phyloP scores from a whole-genome alignment of 1,140 invertebrate genomes.

The Zeugodacus cucurbitae region DNA sequence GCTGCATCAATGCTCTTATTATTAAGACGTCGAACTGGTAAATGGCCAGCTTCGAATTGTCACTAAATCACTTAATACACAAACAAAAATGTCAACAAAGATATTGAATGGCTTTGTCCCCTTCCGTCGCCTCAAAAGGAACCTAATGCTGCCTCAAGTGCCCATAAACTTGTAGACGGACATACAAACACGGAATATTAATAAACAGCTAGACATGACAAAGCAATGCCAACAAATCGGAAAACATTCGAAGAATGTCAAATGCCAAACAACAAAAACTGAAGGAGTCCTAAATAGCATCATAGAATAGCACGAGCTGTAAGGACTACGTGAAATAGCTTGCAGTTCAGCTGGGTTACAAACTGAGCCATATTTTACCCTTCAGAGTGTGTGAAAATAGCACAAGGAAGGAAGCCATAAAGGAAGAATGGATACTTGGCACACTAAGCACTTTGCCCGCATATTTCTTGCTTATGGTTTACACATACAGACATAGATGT shows the following conservation, averaged over 20 bases:
- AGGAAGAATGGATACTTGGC: neutral
- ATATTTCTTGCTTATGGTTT: neutral
- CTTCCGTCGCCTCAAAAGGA: neutral
- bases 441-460: neutral
- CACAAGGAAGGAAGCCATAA: constrained; percentile 16
- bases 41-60: neutral
- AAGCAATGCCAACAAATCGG: neutral
- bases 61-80: neutral
- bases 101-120: neutral
- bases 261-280: neutral
- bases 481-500: neutral
- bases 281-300: neutral
- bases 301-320: neutral
- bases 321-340: neutral
- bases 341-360: neutral
- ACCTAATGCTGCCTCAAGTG: neutral
- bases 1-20: too few species aligned
- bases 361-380: neutral
- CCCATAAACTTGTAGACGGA: neutral
- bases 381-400: neutral
- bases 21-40: neutral
- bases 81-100: neutral
- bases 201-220: neutral
- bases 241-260: constrained; percentile 20
- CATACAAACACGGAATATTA: neutral